Evolutionary conservation across 37 sponge, comb jelly and placozoan species (phyloP).

Genomic region (Axinella damicornis): DNA sequence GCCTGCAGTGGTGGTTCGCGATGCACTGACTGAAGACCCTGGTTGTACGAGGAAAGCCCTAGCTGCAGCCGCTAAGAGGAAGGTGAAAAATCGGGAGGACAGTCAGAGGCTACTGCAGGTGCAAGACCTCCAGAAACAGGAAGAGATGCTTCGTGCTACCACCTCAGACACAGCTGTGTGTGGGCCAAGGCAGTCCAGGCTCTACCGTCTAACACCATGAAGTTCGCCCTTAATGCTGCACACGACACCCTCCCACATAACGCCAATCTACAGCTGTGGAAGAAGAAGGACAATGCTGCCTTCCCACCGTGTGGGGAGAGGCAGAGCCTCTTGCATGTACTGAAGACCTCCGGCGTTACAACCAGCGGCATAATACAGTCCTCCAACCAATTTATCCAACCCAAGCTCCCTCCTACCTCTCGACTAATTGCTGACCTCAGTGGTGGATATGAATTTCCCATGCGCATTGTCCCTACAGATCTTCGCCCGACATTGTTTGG

Average conservation of each 20-base stretch:
- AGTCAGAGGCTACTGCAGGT: not conserved
- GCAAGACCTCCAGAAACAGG: not conserved
- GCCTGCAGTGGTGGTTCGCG: too few species aligned
- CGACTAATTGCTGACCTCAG: conserved; percentile 9
- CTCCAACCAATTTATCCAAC: not conserved
- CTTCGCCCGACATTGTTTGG: too few species aligned
- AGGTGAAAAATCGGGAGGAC: too few species aligned
- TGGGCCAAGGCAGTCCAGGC: not conserved
- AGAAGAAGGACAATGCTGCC: not conserved
- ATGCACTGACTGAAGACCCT: too few species aligned
- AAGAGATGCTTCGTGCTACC: too few species aligned
- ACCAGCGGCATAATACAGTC: conserved; percentile 29
- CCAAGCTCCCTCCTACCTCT: not conserved
- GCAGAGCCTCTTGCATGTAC: conserved; percentile 7
- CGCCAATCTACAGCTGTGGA: conserved; percentile 20
- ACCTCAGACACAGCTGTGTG: not conserved
- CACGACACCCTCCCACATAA: conserved; percentile 33
- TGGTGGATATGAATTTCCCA: too few species aligned
- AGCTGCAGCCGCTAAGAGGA: too few species aligned
- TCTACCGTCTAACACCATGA: not conserved
- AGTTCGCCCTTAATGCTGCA: conserved; percentile 24
- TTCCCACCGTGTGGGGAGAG: conserved; percentile 21
- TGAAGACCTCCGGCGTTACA: conserved; percentile 26
- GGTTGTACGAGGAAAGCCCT: too few species aligned
- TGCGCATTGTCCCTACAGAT: too few species aligned